Evolutionary conservation across 2,888 invertebrate species (phyloP), one percentile per base, ranked within the genome.

Genomic region (Lepidocyrtinus sp.): DNA sequence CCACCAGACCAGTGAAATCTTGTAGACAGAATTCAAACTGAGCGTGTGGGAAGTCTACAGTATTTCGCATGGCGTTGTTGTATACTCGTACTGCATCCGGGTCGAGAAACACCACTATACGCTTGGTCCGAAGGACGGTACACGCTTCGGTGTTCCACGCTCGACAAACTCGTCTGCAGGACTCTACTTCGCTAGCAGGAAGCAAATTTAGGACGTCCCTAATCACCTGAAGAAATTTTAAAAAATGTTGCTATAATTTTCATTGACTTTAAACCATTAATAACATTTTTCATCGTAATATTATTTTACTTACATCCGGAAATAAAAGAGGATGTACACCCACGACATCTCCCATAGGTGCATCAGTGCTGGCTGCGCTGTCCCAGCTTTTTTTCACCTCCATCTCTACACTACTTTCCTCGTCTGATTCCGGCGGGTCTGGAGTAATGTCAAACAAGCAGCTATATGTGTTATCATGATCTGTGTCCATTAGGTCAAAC

Each of bases 1-100:
- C 72, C 19, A 75, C 36, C 0, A 79, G n/a, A 24, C 70, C 73
- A 1, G 71, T 82, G 21, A 79, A 75, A 27, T 79, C 75, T 55
- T 67, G 73, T n/a, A 78, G 67, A 17, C 79, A 79, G 21, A 82
- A 70, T 67, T 83, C 83, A 45, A 68, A 83, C 19, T 80, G 74
- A 36, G 80, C 68, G 36, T 83, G 83, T 7, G 82, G 83, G 61
- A 80, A n/a, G n/a, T n/a, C n/a, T n/a, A n/a, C n/a, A 5, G 80
- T 80, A 9, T 46, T 15, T 9, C 65, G 17, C 76, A 80, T 74
- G 9, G 76, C 61, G 1, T 59, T 46, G 19, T 73, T 72, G 67
- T 83, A 83, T 2, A 71, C 63, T 25, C 74, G 62, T 9, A 83
- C 67, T 2, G 74, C 72, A 1, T 82, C 80, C 3, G 65, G 5